Conservation (phyloP, 2,797 vertebrate genomes). For the Vultur gryphus region DNA sequence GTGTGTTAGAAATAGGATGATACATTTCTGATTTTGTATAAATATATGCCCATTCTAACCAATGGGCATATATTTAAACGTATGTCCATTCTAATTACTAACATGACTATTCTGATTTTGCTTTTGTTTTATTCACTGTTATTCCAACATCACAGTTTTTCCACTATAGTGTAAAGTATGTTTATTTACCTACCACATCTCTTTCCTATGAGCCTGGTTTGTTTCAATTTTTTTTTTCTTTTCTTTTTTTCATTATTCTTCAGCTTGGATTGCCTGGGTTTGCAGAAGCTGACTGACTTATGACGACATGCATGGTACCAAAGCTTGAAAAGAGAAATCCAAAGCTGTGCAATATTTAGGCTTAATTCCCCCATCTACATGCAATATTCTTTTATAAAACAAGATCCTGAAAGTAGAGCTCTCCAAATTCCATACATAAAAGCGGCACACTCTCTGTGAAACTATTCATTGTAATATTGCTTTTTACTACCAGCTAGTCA, state of each 20-base stretch:
- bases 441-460: not conserved
- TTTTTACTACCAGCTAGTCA: not conserved
- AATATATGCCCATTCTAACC: not conserved
- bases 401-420: not conserved
- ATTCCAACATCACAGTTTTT: not conserved
- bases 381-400: not conserved
- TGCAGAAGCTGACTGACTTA: not conserved
- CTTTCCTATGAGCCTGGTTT: not conserved
- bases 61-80: not conserved
- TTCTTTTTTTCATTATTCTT: not conserved
- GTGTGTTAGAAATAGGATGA: not conserved
- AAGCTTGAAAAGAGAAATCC: not conserved
- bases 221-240: not conserved
- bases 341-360: not conserved
- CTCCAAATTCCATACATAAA: not conserved
- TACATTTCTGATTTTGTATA: not conserved
- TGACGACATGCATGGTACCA: accelerated
- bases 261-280: not conserved
- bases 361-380: not conserved
- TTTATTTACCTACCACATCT: not conserved
- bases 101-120: not conserved
- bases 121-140: not conserved
- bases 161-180: not conserved
- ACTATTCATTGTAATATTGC: not conserved
- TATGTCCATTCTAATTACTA: not conserved